phyloP scores from a whole-genome alignment of 2,888 invertebrate genomes.

The Cyclophora albipunctata region DNA sequence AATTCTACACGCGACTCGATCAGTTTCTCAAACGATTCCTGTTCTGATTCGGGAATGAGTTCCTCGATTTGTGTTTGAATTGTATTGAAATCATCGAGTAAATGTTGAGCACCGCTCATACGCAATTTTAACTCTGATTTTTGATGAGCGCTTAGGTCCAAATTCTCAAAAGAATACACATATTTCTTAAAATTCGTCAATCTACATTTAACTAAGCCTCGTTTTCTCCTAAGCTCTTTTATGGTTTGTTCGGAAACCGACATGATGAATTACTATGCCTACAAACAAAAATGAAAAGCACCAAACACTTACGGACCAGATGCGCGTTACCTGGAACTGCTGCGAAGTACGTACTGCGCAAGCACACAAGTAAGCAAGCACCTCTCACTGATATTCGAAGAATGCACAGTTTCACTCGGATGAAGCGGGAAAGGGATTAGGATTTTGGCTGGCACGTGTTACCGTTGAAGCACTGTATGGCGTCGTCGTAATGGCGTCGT shows the following conservation, averaged over 20 bases:
- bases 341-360: no score
- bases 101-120: neutral
- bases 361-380: no score
- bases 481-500: no score
- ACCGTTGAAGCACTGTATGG: no score
- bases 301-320: no score
- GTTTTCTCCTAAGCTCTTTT: neutral
- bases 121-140: neutral
- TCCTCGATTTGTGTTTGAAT: slow-evolving; percentile 4
- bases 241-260: neutral
- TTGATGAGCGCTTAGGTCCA: neutral
- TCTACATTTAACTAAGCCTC: slow-evolving; percentile 1
- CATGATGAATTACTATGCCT: no score
- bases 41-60: slow-evolving; percentile 1
- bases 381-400: no score
- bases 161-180: neutral
- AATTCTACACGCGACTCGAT: slow-evolving; percentile 9
- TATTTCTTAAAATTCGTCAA: slow-evolving; percentile 3
- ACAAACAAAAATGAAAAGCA: no score
- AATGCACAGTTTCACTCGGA: no score
- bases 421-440: no score
- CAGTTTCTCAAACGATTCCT: neutral
- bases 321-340: no score
- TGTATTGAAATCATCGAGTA: neutral
- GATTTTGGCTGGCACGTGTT: no score